Base-by-base conservation (phyloP, 2,888 invertebrate genomes). In the Drosophila phalerata region DNA sequence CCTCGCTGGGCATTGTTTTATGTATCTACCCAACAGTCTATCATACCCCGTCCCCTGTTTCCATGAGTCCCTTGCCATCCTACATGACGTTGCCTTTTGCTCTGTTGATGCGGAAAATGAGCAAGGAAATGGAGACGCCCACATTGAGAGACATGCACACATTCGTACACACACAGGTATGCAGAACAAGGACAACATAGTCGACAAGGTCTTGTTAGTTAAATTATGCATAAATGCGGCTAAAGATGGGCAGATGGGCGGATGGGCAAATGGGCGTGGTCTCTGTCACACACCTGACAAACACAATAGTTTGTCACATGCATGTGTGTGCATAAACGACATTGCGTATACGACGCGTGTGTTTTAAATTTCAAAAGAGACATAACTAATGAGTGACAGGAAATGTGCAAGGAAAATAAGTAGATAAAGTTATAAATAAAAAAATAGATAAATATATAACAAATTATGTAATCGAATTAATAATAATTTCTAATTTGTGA, bases 141-240 rank as follows among this genome's bases (percentile, higher is more conserved):
- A 48, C 40, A 51, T 53, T 42, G 13, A 67, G 47, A 49, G 37
- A 22, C 61, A 53, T 4, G 49, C 38, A 22, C 49, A 49, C 58
- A 43, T 42, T 28, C 25, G 28, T 28, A 53, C 10, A 30, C 47
- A 34, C 48, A 53, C 38, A 62, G 45, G 38, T 30, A 38, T 38
- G 51, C 51, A 34, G 43, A 69, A 63, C 76, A 73, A 83, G 81
- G 79, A 79, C 79, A 69, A 65, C 55, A 55, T 42, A 67, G 71
- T 70, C 64, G 74, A 83, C 82, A 81, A 81, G 85, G 81, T 71
- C 88, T 82, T 85, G 77, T 87, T 87, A 87, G 87, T 85, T 87
- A 81, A 85, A 85, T 85, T 85, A 85, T 87, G 85, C 85, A 87
- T 87, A 80, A 71, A 85, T 73, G 84, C 79, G 79, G 77, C 67